Base-by-base conservation (phyloP, 2,888 invertebrate genomes). In the Chironomus tentans region DNA sequence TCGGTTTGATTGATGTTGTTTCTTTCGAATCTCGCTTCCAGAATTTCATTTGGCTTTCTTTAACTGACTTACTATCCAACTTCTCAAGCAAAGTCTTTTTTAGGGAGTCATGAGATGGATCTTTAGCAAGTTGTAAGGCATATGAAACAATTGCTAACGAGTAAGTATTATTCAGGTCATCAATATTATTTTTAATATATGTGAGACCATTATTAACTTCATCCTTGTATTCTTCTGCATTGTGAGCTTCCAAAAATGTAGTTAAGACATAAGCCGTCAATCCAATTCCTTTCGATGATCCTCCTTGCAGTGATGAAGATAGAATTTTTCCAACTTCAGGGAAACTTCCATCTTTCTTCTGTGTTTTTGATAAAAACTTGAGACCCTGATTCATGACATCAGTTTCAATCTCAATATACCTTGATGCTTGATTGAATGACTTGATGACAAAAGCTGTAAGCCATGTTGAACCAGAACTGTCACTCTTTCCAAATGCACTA, bases 151-250 rank as follows among this genome's bases (percentile, higher is more conserved):
- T 28, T 77, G 83, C 85, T 38, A 85, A 80, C 0, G 87, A 85
- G 78, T 88, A 88, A 56, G 85, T 83, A 77, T 85, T 85, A 4
- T 84, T 82, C 2, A n/a, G 2, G 50, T 84, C 82, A 65, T 82
- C 79, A 6, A 76, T 78, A 18, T 78, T 79, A 10, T 78, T 77
- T 2, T 80, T 10, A 78, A 77, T 46, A 80, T 81, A 5, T 79
- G 92, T 90, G 56, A 91, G 84, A 0, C 91, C 92, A 80, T 90
- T 90, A 82, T 90, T 89, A 77, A 92, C 88, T 0, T 87, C 85
- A 80, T 90, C 90, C 79, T 68, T 79, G 78, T 28, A 28, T 5
- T 28, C 5, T 5, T 68, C 80, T 38, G 56, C 47, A 69, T 79
- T 28, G 81, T 88, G 84, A 10, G 88, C 87, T 79, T 91, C 89